phyloP scores from a whole-genome alignment of 2,797 vertebrate species.

The Pangasius larnaudii region DNA sequence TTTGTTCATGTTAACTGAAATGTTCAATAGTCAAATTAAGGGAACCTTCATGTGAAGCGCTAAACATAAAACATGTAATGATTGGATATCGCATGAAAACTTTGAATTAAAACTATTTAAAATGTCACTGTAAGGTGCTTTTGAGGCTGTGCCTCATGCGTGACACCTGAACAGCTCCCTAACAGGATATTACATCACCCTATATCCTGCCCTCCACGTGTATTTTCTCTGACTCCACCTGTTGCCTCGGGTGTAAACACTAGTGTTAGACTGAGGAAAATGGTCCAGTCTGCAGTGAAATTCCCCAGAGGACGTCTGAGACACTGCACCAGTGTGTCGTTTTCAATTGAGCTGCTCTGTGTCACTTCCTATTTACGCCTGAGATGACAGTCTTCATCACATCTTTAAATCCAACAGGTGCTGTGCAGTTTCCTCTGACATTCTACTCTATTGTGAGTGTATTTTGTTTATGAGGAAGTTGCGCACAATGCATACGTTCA shows the following conservation, averaged over 20 bases:
- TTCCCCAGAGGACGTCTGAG: conserved; percentile 66
- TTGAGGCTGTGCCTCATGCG: conserved; percentile 41
- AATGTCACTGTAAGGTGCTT: conserved; percentile 25
- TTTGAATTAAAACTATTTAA: neutral
- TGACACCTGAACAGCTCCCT: conserved; percentile 71
- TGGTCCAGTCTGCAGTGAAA: conserved; percentile 61
- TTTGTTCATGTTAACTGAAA: neutral
- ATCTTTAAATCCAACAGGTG: conserved; percentile 74
- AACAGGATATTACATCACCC: conserved; percentile 70
- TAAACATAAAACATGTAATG: neutral
- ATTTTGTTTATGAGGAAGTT: conserved; percentile 68
- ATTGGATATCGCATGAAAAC: neutral
- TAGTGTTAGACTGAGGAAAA: conserved; percentile 62
- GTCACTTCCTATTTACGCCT: conserved; percentile 76
- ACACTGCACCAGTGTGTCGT: conserved; percentile 62
- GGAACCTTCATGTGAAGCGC: neutral
- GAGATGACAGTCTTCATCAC: conserved; percentile 56
- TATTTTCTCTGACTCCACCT: conserved; percentile 56
- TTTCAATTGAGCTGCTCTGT: conserved; percentile 59
- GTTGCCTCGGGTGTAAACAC: conserved; percentile 58
- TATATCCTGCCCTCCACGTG: conserved; percentile 69
- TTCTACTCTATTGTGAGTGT: conserved; percentile 53
- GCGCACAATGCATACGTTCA: conserved; percentile 51
- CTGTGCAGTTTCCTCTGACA: conserved; percentile 75
- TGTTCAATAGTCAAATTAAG: neutral